Conservation (phyloP, 2,113 vertebrate genomes). For the Podarcis raffonei region DNA sequence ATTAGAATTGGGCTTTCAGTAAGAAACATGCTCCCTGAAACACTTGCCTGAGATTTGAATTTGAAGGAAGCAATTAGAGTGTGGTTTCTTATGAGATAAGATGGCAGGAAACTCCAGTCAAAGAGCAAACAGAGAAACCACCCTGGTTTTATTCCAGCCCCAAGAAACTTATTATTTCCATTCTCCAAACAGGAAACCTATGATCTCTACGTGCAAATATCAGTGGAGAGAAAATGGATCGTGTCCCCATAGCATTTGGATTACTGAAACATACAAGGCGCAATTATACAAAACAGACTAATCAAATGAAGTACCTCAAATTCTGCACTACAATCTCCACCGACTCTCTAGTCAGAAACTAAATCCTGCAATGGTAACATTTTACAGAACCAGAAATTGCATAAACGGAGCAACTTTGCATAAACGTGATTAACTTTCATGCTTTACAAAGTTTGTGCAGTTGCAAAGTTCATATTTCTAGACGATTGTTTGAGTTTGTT, state of each 20-base stretch:
- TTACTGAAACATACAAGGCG: neutral
- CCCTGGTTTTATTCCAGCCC: neutral
- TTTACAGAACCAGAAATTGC: neutral
- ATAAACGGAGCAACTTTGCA: neutral
- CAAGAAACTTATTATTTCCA: neutral
- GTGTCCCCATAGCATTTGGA: neutral
- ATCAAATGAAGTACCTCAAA: neutral
- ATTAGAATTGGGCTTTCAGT: slow-evolving; percentile 24
- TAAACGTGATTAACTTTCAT: neutral
- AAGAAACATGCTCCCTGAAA: slow-evolving; percentile 41
- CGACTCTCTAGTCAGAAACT: neutral
- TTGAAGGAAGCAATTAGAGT: slow-evolving; percentile 51
- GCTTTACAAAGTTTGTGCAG: neutral
- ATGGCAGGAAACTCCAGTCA: slow-evolving; percentile 3
- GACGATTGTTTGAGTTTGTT: neutral
- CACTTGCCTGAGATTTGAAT: slow-evolving; percentile 40
- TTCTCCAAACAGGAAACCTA: neutral
- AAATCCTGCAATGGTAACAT: neutral
- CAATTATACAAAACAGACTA: neutral
- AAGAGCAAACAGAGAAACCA: neutral
- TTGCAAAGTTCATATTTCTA: slow-evolving; percentile 1
- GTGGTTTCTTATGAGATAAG: slow-evolving; percentile 25
- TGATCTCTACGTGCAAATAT: neutral
- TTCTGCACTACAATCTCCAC: neutral
- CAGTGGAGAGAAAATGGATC: neutral